A percentile compares a stretch with the other conserved stretches of the same genome.
Conservation (phyloP, 2,797 vertebrate genomes). For the Oreonectes daqikongensis region DNA sequence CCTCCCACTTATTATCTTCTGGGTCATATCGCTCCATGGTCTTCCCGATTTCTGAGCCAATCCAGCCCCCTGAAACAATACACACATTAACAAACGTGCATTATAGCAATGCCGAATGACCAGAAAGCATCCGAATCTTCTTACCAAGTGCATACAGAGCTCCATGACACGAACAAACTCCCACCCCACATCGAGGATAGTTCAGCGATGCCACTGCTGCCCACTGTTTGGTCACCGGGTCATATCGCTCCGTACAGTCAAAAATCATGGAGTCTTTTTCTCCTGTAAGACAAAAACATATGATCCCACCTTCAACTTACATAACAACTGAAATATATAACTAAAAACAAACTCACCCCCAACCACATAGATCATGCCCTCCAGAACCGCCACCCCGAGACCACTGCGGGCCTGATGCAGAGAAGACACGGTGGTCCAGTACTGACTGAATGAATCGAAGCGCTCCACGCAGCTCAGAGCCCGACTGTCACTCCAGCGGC, state of each 20-base stretch:
- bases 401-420: constrained; percentile 95
- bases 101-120: not conserved
- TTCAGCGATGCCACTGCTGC: constrained; percentile 92
- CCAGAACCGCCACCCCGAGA: constrained; percentile 87
- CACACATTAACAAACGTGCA: not conserved
- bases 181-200: constrained; percentile 92
- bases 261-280: constrained; percentile 98
- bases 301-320: too few relatives aligned
- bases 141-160: constrained; percentile 94
- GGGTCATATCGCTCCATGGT: constrained; percentile 96
- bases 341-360: constrained; percentile 77
- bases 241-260: constrained; percentile 94
- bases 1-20: constrained; percentile 94
- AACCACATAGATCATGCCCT: constrained; percentile 96
- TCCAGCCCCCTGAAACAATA: constrained; percentile 85
- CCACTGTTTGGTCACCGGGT: constrained; percentile 97
- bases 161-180: constrained; percentile 90
- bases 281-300: constrained; percentile 70
- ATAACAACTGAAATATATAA: not conserved
- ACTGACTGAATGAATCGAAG: constrained; percentile 97
- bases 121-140: constrained; percentile 24
- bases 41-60: constrained; percentile 94
- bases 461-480: constrained; percentile 95
- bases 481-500: constrained; percentile 94
- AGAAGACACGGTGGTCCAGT: constrained; percentile 97